A percentile compares a stretch with the other conserved stretches of the same genome.
These are phyloP conservation scores for Myotis brandtii DNA, from an alignment of 2,113 vertebrate species.

Conservation along the genomic window DNA sequence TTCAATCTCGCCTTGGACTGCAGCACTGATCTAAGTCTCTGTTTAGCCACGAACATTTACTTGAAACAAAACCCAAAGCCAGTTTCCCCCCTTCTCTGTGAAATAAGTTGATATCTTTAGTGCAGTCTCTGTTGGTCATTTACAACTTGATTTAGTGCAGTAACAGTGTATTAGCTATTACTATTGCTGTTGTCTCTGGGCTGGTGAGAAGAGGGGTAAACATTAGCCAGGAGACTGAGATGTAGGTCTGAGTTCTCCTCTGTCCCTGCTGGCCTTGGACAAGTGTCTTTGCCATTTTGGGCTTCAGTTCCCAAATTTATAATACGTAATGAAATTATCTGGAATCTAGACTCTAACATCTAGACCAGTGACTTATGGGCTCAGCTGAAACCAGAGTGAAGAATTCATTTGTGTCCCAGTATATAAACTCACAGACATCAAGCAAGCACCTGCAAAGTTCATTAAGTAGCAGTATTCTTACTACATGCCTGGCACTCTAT, in stretches of 20 bases:
- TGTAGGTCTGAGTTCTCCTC: background rate
- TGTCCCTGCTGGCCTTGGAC: background rate
- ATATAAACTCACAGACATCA: background rate
- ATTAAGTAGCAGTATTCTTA: background rate
- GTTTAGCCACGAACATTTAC: background rate
- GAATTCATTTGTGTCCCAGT: background rate
- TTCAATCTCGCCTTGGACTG: background rate
- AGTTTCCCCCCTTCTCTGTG: background rate
- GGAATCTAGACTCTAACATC: background rate
- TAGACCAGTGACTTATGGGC: background rate
- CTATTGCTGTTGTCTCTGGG: background rate
- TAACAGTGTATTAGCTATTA: background rate
- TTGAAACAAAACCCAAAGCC: background rate
- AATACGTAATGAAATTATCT: background rate
- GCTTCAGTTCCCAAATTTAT: background rate
- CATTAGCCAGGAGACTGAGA: background rate
- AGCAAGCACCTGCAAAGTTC: background rate
- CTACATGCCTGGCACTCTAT: background rate
- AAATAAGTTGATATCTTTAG: background rate
- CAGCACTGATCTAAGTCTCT: background rate
- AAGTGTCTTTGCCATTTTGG: background rate
- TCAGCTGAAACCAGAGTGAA: background rate
- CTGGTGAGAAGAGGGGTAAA: background rate
- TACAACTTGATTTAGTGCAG: too few species aligned
- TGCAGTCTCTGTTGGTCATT: background rate